phyloP scores from a whole-genome alignment of 2,888 invertebrate genomes.

The Desoria tigrina region DNA sequence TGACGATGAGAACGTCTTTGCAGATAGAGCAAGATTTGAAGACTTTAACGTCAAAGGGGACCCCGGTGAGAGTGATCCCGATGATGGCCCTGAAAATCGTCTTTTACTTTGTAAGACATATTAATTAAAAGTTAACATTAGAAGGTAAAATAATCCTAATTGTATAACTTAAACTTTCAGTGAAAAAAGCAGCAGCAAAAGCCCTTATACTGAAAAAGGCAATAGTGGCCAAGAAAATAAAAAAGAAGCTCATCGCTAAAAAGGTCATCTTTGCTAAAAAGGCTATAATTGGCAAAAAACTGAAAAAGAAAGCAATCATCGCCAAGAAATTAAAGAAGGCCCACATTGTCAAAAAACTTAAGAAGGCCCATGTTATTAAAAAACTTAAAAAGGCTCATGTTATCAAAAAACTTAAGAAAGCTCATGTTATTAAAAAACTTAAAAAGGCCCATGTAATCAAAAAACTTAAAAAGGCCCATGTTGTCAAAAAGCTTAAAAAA shows the following conservation, averaged over 20 bases:
- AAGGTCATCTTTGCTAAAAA: slow-evolving; percentile 4
- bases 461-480: neutral
- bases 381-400: neutral
- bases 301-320: neutral
- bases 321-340: neutral
- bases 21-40: too few species aligned
- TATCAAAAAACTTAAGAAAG: neutral
- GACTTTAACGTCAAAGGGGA: too few species aligned
- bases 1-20: too few species aligned
- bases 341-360: neutral
- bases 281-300: neutral
- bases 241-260: neutral
- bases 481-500: neutral
- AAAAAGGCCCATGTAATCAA: too few species aligned
- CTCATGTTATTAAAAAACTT: neutral
- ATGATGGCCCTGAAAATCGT: too few species aligned
- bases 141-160: too few species aligned
- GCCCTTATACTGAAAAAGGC: too few species aligned
- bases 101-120: too few species aligned
- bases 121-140: too few species aligned
- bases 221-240: neutral
- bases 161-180: too few species aligned
- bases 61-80: too few species aligned
- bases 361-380: neutral
- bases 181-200: too few species aligned